A percentile compares a stretch with the other conserved stretches of the same genome.
Evolutionary conservation across 1,140 invertebrate genomes (phyloP).

Genomic region (Cotesia glomerata): DNA sequence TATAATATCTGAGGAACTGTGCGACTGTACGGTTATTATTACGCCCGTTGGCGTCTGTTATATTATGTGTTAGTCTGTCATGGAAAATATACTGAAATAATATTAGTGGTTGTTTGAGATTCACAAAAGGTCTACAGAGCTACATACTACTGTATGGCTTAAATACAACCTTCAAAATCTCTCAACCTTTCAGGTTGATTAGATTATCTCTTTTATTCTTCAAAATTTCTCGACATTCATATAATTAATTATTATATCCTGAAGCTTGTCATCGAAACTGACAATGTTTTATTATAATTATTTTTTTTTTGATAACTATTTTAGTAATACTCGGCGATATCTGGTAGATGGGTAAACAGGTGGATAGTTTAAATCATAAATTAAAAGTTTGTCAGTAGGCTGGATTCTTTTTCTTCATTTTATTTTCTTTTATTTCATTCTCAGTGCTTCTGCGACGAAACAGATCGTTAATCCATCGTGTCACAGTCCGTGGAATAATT

Average conservation of each 20-base stretch:
- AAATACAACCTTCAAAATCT: no score
- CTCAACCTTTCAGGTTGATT: background rate
- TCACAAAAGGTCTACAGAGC: no score
- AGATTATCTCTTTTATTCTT: no score
- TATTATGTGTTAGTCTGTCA: background rate
- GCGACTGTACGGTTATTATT: background rate
- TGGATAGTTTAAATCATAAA: slow-evolving; percentile 41
- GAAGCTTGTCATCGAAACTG: no score
- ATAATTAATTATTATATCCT: no score
- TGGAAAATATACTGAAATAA: background rate
- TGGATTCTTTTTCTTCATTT: no score
- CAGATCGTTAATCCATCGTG: slow-evolving; percentile 48
- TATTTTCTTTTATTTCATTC: slow-evolving; percentile 6
- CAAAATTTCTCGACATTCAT: no score
- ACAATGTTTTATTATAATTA: no score
- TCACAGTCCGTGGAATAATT: slow-evolving; percentile 39
- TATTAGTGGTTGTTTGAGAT: background rate
- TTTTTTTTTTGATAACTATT: no score
- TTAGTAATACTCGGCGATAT: background rate
- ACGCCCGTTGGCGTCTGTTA: background rate
- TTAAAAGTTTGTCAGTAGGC: slow-evolving; percentile 43
- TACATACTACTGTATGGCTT: no score
- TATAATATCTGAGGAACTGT: background rate
- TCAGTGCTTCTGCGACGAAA: slow-evolving; percentile 15
- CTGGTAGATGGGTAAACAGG: background rate